Percentiles rank a stretch among this genome's conserved stretches.
phyloP scores from a whole-genome alignment of 2,888 invertebrate species.

The Andrena fulva region DNA sequence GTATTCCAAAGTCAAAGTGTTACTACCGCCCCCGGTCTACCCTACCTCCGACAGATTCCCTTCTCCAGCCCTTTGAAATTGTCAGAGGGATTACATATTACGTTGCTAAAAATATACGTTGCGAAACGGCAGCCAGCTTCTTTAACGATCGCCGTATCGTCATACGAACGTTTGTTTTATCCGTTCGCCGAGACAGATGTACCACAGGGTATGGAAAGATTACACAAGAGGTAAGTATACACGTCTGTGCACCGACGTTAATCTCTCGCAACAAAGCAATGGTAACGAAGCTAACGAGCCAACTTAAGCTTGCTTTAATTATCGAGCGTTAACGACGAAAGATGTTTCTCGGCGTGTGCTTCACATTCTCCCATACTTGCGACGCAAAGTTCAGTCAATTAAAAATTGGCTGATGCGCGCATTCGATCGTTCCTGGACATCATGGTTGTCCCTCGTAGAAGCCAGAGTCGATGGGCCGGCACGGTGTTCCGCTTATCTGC shows the following conservation, averaged over 20 bases:
- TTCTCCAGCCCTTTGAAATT: neutral
- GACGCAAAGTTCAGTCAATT: slow-evolving; percentile 16
- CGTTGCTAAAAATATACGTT: neutral
- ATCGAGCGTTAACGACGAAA: neutral
- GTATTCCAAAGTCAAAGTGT: too few species aligned
- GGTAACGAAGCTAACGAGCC: neutral
- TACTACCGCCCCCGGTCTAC: too few species aligned
- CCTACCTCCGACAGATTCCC: neutral
- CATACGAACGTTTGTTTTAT: neutral
- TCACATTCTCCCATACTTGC: neutral
- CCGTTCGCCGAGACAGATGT: neutral
- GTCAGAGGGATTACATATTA: slow-evolving; percentile 2
- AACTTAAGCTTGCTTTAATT: slow-evolving; percentile 10
- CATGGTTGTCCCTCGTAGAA: slow-evolving; percentile 2
- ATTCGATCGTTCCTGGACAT: slow-evolving; percentile 38
- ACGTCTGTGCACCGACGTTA: neutral
- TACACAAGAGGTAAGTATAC: neutral
- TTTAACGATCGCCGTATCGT: neutral
- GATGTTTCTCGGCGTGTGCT: neutral
- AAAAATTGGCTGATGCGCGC: slow-evolving; percentile 38
- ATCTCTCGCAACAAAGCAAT: slow-evolving; percentile 3
- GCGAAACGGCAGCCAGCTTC: neutral
- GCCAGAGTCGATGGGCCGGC: neutral
- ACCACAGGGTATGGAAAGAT: neutral
- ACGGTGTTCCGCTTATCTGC: neutral